Percentiles rank a stretch among this genome's conserved stretches.
phyloP scores from a whole-genome alignment of 1,140 invertebrate species.

The Rhysida immarginata region DNA sequence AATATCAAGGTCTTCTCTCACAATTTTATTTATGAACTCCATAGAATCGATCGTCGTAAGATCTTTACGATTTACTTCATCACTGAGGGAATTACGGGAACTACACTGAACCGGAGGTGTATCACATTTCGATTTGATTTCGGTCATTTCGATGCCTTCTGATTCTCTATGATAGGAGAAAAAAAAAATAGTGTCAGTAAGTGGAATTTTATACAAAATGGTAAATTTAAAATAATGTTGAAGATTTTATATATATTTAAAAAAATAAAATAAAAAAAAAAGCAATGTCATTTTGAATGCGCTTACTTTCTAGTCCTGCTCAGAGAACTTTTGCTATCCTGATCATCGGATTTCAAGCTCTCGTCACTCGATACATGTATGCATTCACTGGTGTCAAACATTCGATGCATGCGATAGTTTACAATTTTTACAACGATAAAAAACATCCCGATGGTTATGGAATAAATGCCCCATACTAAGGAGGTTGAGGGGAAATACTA shows the following conservation, averaged over 20 bases:
- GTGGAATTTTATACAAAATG: background rate
- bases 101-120: constrained; percentile 42
- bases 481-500: constrained; percentile 75
- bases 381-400: constrained; percentile 89
- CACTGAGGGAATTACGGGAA: constrained; percentile 40
- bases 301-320: background rate
- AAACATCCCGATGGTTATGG: constrained; percentile 56
- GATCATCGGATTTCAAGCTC: constrained; percentile 6
- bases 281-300: background rate
- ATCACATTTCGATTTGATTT: constrained; percentile 41
- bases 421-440: constrained; percentile 72
- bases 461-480: constrained; percentile 75
- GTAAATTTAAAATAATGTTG: background rate
- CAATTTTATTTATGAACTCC: constrained; percentile 19
- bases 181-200: background rate
- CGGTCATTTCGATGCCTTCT: constrained; percentile 71
- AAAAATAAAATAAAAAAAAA: background rate
- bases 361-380: constrained; percentile 36
- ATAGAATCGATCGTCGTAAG: constrained; percentile 20
- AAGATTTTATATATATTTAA: background rate
- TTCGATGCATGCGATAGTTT: constrained; percentile 80
- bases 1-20: constrained; percentile 20
- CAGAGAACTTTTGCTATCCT: constrained; percentile 5
- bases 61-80: constrained; percentile 18
- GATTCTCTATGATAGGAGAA: constrained; percentile 37